Evolutionary conservation across 2,888 invertebrate genomes (phyloP), one percentile per base, ranked within the genome.

Genomic region (Parnassius mnemosyne): DNA sequence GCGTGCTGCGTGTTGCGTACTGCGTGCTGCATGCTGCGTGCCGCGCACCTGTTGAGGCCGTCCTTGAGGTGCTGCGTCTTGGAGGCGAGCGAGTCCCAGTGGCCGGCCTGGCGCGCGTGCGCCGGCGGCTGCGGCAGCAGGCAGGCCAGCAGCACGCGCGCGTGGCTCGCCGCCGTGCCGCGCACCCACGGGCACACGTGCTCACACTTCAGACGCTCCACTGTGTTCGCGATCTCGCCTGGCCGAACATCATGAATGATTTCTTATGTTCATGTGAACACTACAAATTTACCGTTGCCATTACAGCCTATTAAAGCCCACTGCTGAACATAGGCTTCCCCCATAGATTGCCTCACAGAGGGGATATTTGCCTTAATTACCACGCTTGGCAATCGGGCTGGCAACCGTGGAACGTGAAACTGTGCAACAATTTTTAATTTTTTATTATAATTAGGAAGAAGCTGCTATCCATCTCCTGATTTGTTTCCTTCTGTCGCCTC

Each of bases 91-190:
- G 96, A 96, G 86, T 97, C 97, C 97, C 99, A 99, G 83, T 98
- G 97, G 7, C 99, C 99, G 34, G 98, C 99, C 67, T 99, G 97
- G 71, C 98, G 92, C 60, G 98, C 97, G 88, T 97, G 97, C 82
- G 99, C 98, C 11, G 97, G 96, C 61, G 99, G 99, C 92, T 98
- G 97, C 9, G 99, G 99, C 76, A 99, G 88, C 57, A 99, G 93
- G 76, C 99, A 99, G 10, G 97, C 95, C 69, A 98, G 96, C 77
- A 99, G 96, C 60, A 97, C 96, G 68, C 96, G 94, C 80, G 98
- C 96, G 83, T 98, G 97, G 10, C 94, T 93, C 75, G 94, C 94
- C 70, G 96, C 95, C 63, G 98, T 96, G 74, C 94, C 94, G 0
- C 86, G 82, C 54, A 99, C 89, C 99, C 99, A 99, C 44, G 94